These are phyloP conservation scores for Chiloscyllium plagiosum DNA, from an alignment of 2,113 vertebrate species.

Conservation along the genomic window DNA sequence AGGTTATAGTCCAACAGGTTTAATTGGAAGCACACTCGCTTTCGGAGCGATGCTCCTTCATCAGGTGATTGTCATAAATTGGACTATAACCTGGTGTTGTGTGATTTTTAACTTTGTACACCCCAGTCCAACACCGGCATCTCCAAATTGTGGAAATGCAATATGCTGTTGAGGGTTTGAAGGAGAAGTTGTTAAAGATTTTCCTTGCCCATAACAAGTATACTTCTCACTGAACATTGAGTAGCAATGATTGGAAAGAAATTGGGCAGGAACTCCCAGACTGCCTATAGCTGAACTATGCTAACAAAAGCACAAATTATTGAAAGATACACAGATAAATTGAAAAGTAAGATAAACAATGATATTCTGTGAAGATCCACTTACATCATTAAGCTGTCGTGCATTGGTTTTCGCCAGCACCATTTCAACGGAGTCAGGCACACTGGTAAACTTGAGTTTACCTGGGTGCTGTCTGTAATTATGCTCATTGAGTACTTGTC, in stretches of 20 bases:
- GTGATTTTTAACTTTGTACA: no score
- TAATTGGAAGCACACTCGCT: no score
- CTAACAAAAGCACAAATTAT: not conserved
- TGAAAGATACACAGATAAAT: not conserved
- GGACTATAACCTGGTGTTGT: no score
- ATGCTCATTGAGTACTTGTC: constrained; percentile 68
- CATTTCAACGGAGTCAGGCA: constrained; percentile 73
- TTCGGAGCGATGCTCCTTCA: no score
- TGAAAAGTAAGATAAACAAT: not conserved
- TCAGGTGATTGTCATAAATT: no score
- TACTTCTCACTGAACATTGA: not conserved
- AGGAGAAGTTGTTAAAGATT: not conserved
- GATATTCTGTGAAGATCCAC: constrained; percentile 38
- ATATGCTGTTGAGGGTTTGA: not conserved
- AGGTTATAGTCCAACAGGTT: no score
- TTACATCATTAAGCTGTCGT: constrained; percentile 74
- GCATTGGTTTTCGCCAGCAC: constrained; percentile 80
- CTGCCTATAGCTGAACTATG: no score
- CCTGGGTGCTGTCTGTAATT: constrained; percentile 77
- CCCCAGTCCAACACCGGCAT: no score
- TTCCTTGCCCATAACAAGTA: not conserved
- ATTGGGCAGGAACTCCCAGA: not conserved
- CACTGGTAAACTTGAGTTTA: constrained; percentile 76
- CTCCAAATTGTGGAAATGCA: not conserved
- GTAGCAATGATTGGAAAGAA: not conserved